Conservation (phyloP, 1,140 invertebrate species). For the Teleopsis dalmanni region DNA sequence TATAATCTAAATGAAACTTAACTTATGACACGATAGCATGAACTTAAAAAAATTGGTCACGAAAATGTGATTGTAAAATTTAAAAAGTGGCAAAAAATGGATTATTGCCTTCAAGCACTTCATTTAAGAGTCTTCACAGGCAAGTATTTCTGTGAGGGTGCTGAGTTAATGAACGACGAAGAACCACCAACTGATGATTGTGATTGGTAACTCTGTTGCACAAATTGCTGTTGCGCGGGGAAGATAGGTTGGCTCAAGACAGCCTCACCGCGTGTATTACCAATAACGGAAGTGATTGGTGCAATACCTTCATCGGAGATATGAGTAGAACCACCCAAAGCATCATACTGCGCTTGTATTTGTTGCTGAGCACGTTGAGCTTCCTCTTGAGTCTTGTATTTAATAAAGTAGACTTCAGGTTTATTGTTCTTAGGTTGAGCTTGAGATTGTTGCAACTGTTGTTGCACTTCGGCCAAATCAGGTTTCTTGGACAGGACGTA, state of each 20-base stretch:
- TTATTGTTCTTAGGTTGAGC: constrained; percentile 48
- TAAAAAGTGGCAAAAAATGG: neutral
- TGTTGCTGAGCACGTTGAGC: constrained; percentile 39
- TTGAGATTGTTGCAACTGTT: constrained; percentile 32
- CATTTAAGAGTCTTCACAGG: constrained; percentile 28
- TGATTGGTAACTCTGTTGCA: constrained; percentile 7
- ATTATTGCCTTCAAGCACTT: constrained; percentile 29
- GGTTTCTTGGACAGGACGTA: constrained; percentile 74
- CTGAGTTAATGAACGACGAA: neutral
- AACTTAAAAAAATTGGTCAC: no score
- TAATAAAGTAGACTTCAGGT: constrained; percentile 68
- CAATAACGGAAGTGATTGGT: constrained; percentile 34
- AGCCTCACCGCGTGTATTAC: constrained; percentile 1
- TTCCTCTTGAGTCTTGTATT: constrained; percentile 61
- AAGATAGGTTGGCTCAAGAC: neutral
- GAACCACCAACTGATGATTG: no score
- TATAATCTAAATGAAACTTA: no score
- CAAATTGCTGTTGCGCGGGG: constrained; percentile 1
- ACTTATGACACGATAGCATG: no score
- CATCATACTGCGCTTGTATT: constrained; percentile 41
- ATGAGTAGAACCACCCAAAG: constrained; percentile 35
- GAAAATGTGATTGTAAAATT: no score
- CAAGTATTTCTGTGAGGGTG: constrained; percentile 23
- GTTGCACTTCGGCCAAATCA: constrained; percentile 34
- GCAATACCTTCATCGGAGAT: constrained; percentile 40